These are phyloP conservation scores for Nymphalis c-album DNA, from an alignment of 2,888 invertebrate species.

Conservation along the genomic window DNA sequence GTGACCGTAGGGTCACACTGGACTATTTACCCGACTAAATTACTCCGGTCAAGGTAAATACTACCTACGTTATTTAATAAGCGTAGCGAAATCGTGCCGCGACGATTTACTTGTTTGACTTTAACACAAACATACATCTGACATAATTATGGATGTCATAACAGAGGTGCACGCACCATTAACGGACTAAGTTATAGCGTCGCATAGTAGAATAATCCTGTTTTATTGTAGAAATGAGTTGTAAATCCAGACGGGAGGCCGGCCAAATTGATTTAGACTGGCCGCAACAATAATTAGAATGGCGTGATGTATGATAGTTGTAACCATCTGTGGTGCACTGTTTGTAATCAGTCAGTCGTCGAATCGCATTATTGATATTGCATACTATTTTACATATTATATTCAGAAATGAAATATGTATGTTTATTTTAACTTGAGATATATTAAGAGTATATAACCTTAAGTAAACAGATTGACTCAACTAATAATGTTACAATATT, in stretches of 20 bases:
- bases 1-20: conserved; percentile 69
- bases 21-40: conserved; percentile 68
- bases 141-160: conserved; percentile 60
- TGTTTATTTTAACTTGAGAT: too few species aligned
- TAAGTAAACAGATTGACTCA: too few species aligned
- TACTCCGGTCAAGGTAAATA: conserved; percentile 64
- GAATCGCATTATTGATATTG: conserved; percentile 24
- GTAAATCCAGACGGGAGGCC: conserved; percentile 55
- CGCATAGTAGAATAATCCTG: conserved; percentile 55
- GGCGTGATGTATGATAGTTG: conserved; percentile 51
- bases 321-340: conserved; percentile 39
- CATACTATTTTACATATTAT: background rate
- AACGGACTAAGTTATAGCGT: conserved; percentile 64
- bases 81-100: conserved; percentile 45
- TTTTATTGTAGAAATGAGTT: conserved; percentile 64
- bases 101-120: conserved; percentile 40
- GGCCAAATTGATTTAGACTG: conserved; percentile 68
- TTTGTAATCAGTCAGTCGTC: conserved; percentile 36
- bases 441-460: too few species aligned
- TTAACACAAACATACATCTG: conserved; percentile 45
- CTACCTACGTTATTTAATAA: conserved; percentile 64
- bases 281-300: conserved; percentile 68
- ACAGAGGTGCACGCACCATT: conserved; percentile 63
- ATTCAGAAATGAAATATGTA: background rate
- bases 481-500: too few species aligned